Base-by-base conservation (phyloP, 1,140 invertebrate genomes). In the Solenopsis fugax region DNA sequence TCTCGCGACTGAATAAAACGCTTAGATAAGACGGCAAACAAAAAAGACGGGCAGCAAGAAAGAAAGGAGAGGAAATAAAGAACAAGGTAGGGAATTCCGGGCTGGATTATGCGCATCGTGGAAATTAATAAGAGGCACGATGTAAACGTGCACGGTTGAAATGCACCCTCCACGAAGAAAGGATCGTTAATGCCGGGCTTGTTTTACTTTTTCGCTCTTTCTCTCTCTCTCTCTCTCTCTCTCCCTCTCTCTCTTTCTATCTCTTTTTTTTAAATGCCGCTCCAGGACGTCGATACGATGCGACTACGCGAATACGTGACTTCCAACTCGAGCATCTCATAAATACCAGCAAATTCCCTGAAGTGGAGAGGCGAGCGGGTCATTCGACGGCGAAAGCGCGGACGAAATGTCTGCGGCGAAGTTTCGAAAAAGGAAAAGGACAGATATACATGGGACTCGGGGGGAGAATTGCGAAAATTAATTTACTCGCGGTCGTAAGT, bases 161-260 rank as follows among this genome's bases (percentile, higher is more conserved):
- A 82, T 37, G 69, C 67, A 7, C 24, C 41, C 41, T 50, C 34
- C 52, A 24, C n/a, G 76, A 81, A 86, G 75, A 67, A 86, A 58
- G 48, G 75, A 58, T 82, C 80, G 84, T 90, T 87, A 85, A 87
- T 90, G 81, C 54, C 60, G 21, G 29, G 50, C 69, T 89, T 82
- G 67, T 81, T 89, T 62, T 64, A 69, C 62, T 24, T 77, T 45
- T 48, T 16, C 56, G 13, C 21, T 16, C 54, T 21, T 12, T 13
- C n/a, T 29, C 29, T 29, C 29, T 29, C 29, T 29, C 41, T 7
- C 7, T 41, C 41, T 41, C 41, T 41, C 41, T 41, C 41, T 41
- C 41, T 37, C 37, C 5, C 37, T 41, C 62, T 24, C 72, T 45
- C 37, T 16, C 56, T 21, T 18, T 16, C 48, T 21, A 12, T 13